A percentile compares a stretch with the other conserved stretches of the same genome.
These are phyloP conservation scores for Frieseomelitta varia DNA, from an alignment of 1,140 invertebrate species.

Conservation along the genomic window DNA sequence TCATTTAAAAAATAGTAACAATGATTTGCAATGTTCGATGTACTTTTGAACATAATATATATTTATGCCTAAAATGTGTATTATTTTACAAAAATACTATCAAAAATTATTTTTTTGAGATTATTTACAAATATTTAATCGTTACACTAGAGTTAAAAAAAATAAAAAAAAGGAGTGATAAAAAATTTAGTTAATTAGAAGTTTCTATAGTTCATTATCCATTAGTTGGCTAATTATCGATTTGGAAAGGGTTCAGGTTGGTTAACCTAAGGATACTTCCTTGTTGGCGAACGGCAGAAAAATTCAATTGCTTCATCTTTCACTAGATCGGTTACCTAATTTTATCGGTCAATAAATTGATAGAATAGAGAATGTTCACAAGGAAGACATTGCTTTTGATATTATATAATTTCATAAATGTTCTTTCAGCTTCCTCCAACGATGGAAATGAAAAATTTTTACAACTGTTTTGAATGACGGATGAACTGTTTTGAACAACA, in stretches of 20 bases:
- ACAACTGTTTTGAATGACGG: too few relatives aligned
- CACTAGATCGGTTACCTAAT: constrained; percentile 1
- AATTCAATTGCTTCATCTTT: background rate
- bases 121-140: background rate
- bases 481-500: too few relatives aligned
- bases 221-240: background rate
- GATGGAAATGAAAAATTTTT: background rate
- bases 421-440: background rate
- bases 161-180: background rate
- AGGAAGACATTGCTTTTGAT: background rate
- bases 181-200: background rate
- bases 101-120: background rate
- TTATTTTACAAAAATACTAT: background rate
- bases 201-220: background rate
- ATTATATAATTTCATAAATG: background rate
- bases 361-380: background rate
- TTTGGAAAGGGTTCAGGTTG: background rate
- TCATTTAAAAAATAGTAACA: too few relatives aligned
- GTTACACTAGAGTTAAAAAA: background rate
- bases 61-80: background rate
- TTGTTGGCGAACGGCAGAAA: background rate
- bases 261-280: background rate
- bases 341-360: background rate
- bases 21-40: background rate
- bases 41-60: background rate